phyloP scores from a whole-genome alignment of 2,113 vertebrate genomes.

The Tyrannus savana region DNA sequence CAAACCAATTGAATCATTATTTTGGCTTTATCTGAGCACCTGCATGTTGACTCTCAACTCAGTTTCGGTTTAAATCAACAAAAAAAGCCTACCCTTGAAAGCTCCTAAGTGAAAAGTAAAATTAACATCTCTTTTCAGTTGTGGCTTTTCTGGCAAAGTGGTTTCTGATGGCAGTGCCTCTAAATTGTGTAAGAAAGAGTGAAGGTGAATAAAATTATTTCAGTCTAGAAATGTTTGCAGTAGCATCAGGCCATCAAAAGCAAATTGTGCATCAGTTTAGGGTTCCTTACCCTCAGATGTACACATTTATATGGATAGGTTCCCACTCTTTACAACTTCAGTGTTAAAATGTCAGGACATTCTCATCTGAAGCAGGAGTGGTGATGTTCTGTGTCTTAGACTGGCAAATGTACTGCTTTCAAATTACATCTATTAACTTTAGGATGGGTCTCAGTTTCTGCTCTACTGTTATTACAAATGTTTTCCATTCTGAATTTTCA shows the following conservation, averaged over 20 bases:
- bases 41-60: not conserved
- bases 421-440: not conserved
- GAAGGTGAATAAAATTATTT: not conserved
- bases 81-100: not conserved
- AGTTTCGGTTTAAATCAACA: not conserved
- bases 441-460: not conserved
- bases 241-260: not conserved
- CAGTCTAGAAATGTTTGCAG: not conserved
- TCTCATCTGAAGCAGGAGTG: not conserved
- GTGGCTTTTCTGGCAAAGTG: not conserved
- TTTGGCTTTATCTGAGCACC: not conserved
- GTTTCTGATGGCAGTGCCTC: not conserved
- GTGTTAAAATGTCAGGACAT: not conserved
- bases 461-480: not conserved
- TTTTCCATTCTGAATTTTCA: not conserved
- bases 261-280: not conserved
- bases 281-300: not conserved
- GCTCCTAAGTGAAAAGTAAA: not conserved
- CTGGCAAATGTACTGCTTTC: not conserved
- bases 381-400: not conserved
- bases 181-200: not conserved
- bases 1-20: conserved; percentile 13
- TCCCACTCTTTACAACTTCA: not conserved
- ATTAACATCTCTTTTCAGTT: not conserved
- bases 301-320: not conserved